Evolutionary conservation across 2,888 invertebrate genomes (phyloP), one percentile per base, ranked within the genome.

Genomic region (Drosophila aldrichi): DNA sequence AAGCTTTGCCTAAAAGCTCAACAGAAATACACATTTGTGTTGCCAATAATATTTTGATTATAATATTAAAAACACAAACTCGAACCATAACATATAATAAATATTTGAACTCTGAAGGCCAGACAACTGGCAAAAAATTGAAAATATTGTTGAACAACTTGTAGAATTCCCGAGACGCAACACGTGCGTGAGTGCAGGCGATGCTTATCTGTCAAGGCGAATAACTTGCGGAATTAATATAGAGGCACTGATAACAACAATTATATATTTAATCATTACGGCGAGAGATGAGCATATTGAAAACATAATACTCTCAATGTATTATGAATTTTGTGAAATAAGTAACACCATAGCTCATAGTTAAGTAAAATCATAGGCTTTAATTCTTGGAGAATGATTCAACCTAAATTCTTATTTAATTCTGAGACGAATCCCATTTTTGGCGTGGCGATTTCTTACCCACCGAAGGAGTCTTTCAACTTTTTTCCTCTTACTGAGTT

Each of bases 141-240:
- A 58, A 7, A 58, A 41, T 32, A 48, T 44, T 12, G 1, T 3
- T 10, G n/a, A 9, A 14, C 10, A 56, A 7, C n/a, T 16, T 3
- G 20, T 38, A 54, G 46, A 32, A 10, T 48, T 22, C 29, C 56
- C 60, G 16, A 16, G 25, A 16, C 22, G 43, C 22, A 49, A 59
- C 63, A 61, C 79, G 64, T 69, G 78, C 48, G 10, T 5, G 44
- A 38, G 18, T 36, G 16, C n/a, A 46, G 6, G 6, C 32, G 1
- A 9, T n/a, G 16, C 62, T 78, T 64, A 76, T 78, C 76, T 78
- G 51, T 25, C 22, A 36, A 36, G 25, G 18, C 40, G 10, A 25
- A 7, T 10, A 14, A n/a, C 16, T 10, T 18, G 12, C 6, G 9
- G 29, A n/a, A 29, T 41, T 20, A 55, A 29, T 10, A 32, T 14